Evolutionary conservation across 1,140 invertebrate species (phyloP), one percentile per base, ranked within the genome.

Genomic region (Zaprionus ghesquierei): DNA sequence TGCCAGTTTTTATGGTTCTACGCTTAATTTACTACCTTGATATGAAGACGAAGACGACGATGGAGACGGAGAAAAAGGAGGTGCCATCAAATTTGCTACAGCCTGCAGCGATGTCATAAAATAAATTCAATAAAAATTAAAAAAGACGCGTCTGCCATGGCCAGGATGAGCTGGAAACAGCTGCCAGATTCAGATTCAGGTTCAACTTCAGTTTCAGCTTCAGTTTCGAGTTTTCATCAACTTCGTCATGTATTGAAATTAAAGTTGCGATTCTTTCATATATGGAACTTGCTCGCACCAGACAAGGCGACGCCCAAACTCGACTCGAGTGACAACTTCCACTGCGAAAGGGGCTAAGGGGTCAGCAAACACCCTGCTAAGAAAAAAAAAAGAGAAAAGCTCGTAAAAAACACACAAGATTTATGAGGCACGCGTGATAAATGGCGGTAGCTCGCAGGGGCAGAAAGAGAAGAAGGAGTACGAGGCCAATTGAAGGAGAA

Each of bases 71-170:
- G 18, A 20, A 13, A 5, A 31, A 5, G 18, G 15, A 20, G 2
- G 50, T 44, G 29, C 61, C 58, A 73, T 60, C 53, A 73, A 78
- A 80, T 80, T 68, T 77, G 77, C 75, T 78, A 50, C 71, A n/a
- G 79, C 69, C 75, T 51, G 65, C 84, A 64, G 79, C 56, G 65
- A 89, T 79, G 82, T 76, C 75, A 89, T 87, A 86, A 81, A 86
- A 77, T 69, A 73, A 86, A 87, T 87, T 87, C 84, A 82, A 81
- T 87, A 89, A 87, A 85, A 87, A 85, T 85, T 87, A 78, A 85
- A 78, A 85, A 76, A 85, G 75, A 63, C 68, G 55, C 61, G 44
- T 70, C 12, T 58, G 50, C n/a, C 13, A 31, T 27, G 35, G 56
- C 46, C 80, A 76, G 79, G 84, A 71, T 69, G 38, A 62, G 54